phyloP scores from a whole-genome alignment of 2,113 vertebrate species.

The Calonectris borealis region DNA sequence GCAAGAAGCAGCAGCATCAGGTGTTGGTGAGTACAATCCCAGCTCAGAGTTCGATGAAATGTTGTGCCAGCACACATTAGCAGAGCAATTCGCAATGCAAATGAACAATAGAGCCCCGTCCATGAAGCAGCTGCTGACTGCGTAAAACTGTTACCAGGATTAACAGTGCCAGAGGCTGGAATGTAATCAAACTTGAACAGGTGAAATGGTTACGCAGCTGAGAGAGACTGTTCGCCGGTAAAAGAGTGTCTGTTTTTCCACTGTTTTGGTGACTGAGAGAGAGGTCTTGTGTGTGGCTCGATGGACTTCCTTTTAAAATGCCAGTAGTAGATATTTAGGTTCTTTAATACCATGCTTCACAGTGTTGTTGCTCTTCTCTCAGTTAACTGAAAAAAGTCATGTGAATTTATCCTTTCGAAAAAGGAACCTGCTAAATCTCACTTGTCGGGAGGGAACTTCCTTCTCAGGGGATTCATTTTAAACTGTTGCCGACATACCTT shows the following conservation, averaged over 20 bases:
- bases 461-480: background rate
- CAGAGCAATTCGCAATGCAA: background rate
- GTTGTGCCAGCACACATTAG: background rate
- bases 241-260: background rate
- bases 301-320: background rate
- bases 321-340: background rate
- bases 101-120: background rate
- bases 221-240: background rate
- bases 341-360: background rate
- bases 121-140: conserved; percentile 43
- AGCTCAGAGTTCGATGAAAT: background rate
- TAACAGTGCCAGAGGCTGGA: conserved; percentile 62
- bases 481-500: background rate
- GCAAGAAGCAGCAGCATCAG: background rate
- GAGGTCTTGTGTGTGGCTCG: background rate
- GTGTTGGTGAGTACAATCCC: conserved; percentile 10
- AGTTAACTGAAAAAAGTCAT: background rate
- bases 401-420: background rate
- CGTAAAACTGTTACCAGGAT: conserved; percentile 40
- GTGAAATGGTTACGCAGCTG: conserved; percentile 12
- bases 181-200: conserved; percentile 59
- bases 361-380: background rate
- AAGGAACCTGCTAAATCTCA: background rate
- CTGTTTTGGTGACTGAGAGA: background rate
- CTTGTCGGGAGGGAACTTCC: background rate